A percentile compares a stretch with the other conserved stretches of the same genome.
These are phyloP conservation scores for Eubasilissa splendida DNA, from an alignment of 2,888 invertebrate species.

Conservation along the genomic window DNA sequence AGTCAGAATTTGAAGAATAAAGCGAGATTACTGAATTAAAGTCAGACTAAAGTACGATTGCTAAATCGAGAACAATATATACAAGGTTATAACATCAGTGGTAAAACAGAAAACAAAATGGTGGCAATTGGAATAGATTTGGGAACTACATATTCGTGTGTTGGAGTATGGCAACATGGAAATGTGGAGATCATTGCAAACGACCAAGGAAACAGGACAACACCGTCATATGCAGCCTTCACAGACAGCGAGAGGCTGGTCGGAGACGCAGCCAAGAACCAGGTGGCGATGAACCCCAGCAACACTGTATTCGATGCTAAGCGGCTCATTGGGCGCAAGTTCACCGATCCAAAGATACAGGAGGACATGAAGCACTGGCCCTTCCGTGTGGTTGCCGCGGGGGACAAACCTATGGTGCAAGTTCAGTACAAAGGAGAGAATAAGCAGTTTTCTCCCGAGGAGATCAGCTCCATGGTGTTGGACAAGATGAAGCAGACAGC, in stretches of 20 bases:
- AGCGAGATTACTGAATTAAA: neutral
- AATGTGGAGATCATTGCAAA: slow-evolving; percentile 90
- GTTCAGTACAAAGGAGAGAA: slow-evolving; percentile 78
- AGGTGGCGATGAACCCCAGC: slow-evolving; percentile 83
- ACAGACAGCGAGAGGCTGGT: slow-evolving; percentile 88
- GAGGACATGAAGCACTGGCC: slow-evolving; percentile 90
- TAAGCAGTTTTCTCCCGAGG: slow-evolving; percentile 79
- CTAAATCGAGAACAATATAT: neutral
- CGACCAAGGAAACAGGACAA: slow-evolving; percentile 90
- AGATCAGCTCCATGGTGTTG: slow-evolving; percentile 80
- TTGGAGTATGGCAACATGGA: slow-evolving; percentile 88
- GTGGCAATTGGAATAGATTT: slow-evolving; percentile 84
- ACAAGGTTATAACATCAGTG: neutral
- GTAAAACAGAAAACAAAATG: slow-evolving; percentile 32
- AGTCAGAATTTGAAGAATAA: neutral
- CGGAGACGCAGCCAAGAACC: slow-evolving; percentile 91
- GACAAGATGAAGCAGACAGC: slow-evolving; percentile 79
- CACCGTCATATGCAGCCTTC: slow-evolving; percentile 91
- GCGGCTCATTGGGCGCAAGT: slow-evolving; percentile 86
- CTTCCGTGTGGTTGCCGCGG: slow-evolving; percentile 78
- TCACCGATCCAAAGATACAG: slow-evolving; percentile 82
- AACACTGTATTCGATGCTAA: slow-evolving; percentile 84
- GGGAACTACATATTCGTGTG: slow-evolving; percentile 91
- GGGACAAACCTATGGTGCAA: slow-evolving; percentile 79
- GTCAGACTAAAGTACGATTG: neutral